These are phyloP conservation scores for Chloroclysta siterata DNA, from an alignment of 2,888 invertebrate species.

Conservation along the genomic window DNA sequence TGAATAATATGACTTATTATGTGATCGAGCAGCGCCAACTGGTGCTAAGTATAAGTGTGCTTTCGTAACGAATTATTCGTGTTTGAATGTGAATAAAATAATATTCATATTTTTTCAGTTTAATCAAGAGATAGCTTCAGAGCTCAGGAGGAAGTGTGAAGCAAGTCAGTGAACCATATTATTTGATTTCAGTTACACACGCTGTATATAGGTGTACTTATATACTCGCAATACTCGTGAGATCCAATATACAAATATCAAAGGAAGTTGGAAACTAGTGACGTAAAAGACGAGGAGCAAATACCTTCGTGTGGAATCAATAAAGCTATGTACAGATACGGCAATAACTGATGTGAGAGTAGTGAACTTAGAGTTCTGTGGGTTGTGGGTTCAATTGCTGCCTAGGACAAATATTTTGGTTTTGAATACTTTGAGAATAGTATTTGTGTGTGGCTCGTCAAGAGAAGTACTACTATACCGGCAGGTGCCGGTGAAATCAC, in stretches of 20 bases:
- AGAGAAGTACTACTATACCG: no score
- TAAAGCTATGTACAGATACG: not conserved
- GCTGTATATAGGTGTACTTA: not conserved
- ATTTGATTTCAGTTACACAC: not conserved
- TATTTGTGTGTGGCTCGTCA: no score
- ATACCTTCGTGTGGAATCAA: not conserved
- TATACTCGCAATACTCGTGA: not conserved
- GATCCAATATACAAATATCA: not conserved
- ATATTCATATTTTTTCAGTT: not conserved
- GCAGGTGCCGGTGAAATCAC: no score
- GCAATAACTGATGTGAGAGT: no score
- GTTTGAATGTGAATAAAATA: conserved; percentile 1
- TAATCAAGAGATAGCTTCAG: not conserved
- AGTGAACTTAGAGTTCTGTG: no score
- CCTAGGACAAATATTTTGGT: no score
- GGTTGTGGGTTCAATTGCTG: no score
- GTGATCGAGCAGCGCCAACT: not conserved
- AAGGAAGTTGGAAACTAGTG: not conserved
- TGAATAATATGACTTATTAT: not conserved
- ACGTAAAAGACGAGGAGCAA: not conserved
- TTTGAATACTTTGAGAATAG: no score
- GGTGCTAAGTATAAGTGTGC: no score
- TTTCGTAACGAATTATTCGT: not conserved
- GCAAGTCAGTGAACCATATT: not conserved
- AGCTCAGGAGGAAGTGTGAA: not conserved